These are phyloP conservation scores for Xanthia icteritia DNA, from an alignment of 2,888 invertebrate genomes.

Conservation along the genomic window DNA sequence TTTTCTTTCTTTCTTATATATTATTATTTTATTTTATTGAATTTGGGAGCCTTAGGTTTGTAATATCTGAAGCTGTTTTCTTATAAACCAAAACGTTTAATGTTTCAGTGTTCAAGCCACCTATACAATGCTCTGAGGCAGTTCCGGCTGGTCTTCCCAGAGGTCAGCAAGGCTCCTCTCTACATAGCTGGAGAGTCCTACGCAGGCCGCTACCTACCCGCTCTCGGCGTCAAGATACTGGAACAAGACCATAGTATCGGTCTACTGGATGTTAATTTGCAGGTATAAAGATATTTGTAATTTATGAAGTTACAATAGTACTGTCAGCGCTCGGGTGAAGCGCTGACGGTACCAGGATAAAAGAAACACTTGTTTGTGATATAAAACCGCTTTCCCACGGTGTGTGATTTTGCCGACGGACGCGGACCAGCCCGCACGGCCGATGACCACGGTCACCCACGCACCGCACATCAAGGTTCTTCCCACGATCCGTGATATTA, in stretches of 20 bases:
- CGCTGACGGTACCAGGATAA: too few relatives aligned
- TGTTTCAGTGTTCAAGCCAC: constrained; percentile 84
- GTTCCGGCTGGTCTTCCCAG: constrained; percentile 91
- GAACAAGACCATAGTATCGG: constrained; percentile 69
- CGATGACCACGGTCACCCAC: too few relatives aligned
- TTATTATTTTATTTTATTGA: neutral
- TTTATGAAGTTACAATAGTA: neutral
- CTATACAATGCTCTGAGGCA: constrained; percentile 88
- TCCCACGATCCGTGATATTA: too few relatives aligned
- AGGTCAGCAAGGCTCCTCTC: constrained; percentile 88
- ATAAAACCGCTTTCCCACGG: too few relatives aligned
- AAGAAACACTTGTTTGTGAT: too few relatives aligned
- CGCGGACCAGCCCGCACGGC: too few relatives aligned
- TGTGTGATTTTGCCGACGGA: too few relatives aligned
- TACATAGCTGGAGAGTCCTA: constrained; percentile 92
- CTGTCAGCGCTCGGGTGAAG: too few relatives aligned
- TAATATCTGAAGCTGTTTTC: neutral
- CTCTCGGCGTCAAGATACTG: constrained; percentile 84
- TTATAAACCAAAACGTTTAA: neutral
- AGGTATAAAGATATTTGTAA: constrained; percentile 74
- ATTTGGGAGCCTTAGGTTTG: neutral
- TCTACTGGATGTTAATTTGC: constrained; percentile 78
- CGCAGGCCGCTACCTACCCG: constrained; percentile 90
- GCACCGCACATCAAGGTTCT: too few relatives aligned
- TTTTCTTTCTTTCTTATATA: too few relatives aligned